Evolutionary conservation across 2,113 vertebrate species (phyloP).

Genomic region (Cephalopterus ornatus): DNA sequence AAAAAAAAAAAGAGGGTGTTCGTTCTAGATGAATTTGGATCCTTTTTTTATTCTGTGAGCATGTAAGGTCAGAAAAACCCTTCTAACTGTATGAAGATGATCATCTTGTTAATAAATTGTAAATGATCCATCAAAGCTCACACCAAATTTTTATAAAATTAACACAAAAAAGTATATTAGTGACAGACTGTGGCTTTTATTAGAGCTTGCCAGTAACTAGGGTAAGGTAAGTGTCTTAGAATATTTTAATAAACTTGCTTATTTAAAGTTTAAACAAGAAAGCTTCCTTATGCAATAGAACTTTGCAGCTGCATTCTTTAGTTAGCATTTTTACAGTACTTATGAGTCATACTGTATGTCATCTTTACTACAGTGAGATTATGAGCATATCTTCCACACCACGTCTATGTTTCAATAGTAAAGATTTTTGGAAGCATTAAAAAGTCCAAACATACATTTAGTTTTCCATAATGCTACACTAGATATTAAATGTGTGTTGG

Average conservation of each 20-base stretch:
- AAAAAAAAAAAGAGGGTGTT: slow-evolving; percentile 70
- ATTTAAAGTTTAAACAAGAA: slow-evolving; percentile 71
- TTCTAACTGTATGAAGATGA: slow-evolving; percentile 49
- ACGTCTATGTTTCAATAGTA: slow-evolving; percentile 60
- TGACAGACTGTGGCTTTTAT: slow-evolving; percentile 74
- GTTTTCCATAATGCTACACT: slow-evolving; percentile 59
- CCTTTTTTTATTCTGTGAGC: slow-evolving; percentile 75
- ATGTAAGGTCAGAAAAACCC: slow-evolving; percentile 48
- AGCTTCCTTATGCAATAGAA: slow-evolving; percentile 77
- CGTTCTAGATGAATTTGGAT: slow-evolving; percentile 59
- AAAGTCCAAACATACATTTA: slow-evolving; percentile 60
- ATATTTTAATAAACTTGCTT: slow-evolving; percentile 76
- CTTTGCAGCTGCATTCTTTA: slow-evolving; percentile 69
- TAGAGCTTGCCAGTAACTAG: slow-evolving; percentile 69
- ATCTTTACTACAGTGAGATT: slow-evolving; percentile 68
- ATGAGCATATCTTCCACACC: slow-evolving; percentile 59
- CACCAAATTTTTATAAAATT: slow-evolving; percentile 75
- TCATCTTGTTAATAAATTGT: slow-evolving; percentile 69
- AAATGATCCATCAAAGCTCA: slow-evolving; percentile 76
- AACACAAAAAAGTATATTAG: slow-evolving; percentile 55
- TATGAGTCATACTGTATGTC: slow-evolving; percentile 46
- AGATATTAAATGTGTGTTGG: slow-evolving; percentile 73
- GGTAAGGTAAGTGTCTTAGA: slow-evolving; percentile 78
- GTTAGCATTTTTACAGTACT: slow-evolving; percentile 65
- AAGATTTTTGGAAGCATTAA: slow-evolving; percentile 65